phyloP scores from a whole-genome alignment of 2,113 vertebrate genomes.

The Accipiter virgatus region DNA sequence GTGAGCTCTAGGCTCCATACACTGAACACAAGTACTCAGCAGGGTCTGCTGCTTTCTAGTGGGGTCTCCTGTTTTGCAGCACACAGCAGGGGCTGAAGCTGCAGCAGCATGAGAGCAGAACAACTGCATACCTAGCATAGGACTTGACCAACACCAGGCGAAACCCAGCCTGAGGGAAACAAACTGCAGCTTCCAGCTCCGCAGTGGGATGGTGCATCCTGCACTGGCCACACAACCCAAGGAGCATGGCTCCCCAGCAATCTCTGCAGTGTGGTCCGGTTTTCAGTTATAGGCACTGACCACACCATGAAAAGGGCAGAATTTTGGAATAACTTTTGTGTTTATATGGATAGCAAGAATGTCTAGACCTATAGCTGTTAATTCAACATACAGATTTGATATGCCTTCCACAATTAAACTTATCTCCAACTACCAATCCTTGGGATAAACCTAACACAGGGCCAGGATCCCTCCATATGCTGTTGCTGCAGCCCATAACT shows the following conservation, averaged over 20 bases:
- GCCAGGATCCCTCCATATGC: not conserved
- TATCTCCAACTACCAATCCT: not conserved
- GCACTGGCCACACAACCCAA: not conserved
- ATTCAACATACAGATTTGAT: not conserved
- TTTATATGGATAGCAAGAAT: not conserved
- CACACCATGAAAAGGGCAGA: not conserved
- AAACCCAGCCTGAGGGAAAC: not conserved
- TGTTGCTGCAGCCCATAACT: not conserved
- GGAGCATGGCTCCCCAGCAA: rapidly evolving
- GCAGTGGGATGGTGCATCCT: not conserved
- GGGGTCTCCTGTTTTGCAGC: not conserved
- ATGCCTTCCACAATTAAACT: not conserved
- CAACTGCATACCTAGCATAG: not conserved
- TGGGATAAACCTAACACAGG: not conserved
- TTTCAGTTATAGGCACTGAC: not conserved
- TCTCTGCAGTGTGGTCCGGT: not conserved
- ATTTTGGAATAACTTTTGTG: rapidly evolving
- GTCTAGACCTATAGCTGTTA: not conserved
- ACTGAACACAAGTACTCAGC: not conserved
- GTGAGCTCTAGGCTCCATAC: not conserved
- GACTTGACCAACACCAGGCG: not conserved
- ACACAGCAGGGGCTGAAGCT: not conserved
- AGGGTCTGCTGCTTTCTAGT: not conserved
- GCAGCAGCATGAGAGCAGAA: not conserved
- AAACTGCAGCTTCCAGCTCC: not conserved